phyloP scores from a whole-genome alignment of 37 sponge, comb jelly and placozoan genomes.

The Halichondria panicea region DNA sequence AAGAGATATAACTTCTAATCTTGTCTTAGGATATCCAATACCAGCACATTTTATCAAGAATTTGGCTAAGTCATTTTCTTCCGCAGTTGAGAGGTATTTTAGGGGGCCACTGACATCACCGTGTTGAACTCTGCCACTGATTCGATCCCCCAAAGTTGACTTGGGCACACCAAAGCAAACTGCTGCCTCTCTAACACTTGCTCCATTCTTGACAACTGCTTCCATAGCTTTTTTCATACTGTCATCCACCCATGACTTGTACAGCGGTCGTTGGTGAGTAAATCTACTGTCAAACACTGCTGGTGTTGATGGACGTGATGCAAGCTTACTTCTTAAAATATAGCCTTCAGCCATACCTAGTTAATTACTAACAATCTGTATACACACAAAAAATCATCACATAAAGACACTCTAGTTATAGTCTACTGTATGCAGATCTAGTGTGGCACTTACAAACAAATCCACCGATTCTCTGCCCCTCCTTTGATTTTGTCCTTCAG shows the following conservation, averaged over 20 bases:
- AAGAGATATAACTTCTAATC: constrained; percentile 16
- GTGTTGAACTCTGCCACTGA: constrained; percentile 11
- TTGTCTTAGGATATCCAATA: constrained; percentile 1
- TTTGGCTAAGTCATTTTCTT: background rate
- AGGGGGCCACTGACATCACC: constrained; percentile 11
- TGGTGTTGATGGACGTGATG: no score
- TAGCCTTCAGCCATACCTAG: no score
- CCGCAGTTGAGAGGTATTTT: background rate
- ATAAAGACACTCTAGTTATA: no score
- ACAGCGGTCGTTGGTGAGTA: background rate
- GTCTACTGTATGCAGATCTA: no score
- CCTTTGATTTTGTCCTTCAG: no score
- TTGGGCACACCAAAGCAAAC: constrained; percentile 7
- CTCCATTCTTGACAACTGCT: background rate
- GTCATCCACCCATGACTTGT: constrained; percentile 1
- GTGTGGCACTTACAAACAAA: no score
- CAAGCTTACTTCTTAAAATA: no score
- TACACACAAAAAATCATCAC: no score
- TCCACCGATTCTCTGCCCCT: no score
- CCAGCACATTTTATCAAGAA: background rate
- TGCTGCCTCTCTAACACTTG: constrained; percentile 6
- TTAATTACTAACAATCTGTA: no score
- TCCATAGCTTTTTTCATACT: constrained; percentile 4
- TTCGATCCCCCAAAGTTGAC: constrained; percentile 26
- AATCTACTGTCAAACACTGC: background rate